phyloP scores from a whole-genome alignment of 2,797 vertebrate species.

The Alauda arvensis region DNA sequence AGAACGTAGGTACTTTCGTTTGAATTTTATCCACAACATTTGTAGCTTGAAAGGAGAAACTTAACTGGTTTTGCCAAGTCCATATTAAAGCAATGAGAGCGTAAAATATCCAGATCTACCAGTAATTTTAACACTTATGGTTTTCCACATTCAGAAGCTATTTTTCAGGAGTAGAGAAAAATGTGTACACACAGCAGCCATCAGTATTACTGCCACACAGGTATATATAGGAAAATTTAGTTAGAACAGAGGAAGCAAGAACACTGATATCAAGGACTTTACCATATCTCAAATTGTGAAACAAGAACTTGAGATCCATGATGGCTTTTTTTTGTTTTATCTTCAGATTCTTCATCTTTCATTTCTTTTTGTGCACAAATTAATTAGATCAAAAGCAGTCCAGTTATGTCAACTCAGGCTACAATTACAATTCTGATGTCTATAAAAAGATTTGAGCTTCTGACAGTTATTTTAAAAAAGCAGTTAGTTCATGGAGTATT shows the following conservation, averaged over 20 bases:
- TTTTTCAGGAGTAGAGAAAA: background rate
- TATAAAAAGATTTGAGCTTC: background rate
- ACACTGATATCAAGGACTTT: background rate
- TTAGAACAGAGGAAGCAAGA: background rate
- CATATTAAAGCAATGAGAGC: background rate
- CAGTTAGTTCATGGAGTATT: background rate
- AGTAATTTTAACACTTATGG: background rate
- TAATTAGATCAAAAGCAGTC: background rate
- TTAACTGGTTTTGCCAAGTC: background rate
- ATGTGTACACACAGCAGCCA: background rate
- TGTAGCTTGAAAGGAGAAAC: background rate
- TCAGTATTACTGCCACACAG: background rate
- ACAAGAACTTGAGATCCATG: rapidly evolving
- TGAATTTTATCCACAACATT: background rate
- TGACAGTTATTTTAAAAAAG: background rate
- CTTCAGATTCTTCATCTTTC: background rate
- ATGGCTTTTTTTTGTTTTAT: background rate
- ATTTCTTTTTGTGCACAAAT: background rate
- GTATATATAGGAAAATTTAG: background rate
- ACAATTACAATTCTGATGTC: background rate
- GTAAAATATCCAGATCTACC: background rate
- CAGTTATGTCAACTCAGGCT: background rate
- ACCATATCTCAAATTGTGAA: background rate
- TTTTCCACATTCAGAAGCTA: background rate
- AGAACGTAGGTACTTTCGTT: background rate